phyloP scores from a whole-genome alignment of 2,888 invertebrate genomes.

The Parelbella ahira region DNA sequence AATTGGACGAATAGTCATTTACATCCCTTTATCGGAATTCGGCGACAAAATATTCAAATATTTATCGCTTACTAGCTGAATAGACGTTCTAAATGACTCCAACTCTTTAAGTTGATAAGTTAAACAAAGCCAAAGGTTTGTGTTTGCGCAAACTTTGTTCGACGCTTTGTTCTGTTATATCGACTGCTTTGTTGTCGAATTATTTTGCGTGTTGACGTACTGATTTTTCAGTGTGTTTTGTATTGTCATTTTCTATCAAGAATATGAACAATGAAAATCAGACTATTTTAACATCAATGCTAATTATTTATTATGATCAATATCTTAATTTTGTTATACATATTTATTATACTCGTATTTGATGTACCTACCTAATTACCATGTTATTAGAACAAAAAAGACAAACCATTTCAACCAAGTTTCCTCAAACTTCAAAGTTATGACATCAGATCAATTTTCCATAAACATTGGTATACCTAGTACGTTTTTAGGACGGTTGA shows the following conservation, averaged over 20 bases:
- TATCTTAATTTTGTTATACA: too few relatives aligned
- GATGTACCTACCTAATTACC: too few relatives aligned
- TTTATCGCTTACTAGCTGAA: conserved; percentile 55
- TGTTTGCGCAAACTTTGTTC: conserved; percentile 11
- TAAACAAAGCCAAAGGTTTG: conserved; percentile 8
- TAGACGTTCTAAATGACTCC: conserved; percentile 34
- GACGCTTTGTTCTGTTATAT: too few relatives aligned
- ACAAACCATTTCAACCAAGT: too few relatives aligned
- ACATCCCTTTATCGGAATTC: conserved; percentile 74
- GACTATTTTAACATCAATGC: too few relatives aligned
- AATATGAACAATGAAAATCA: too few relatives aligned
- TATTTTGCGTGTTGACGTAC: background rate
- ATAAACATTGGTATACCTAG: conserved; percentile 49
- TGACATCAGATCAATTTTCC: conserved; percentile 44
- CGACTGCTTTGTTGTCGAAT: background rate
- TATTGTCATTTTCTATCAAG: too few relatives aligned
- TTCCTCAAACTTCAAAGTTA: too few relatives aligned
- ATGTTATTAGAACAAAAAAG: too few relatives aligned
- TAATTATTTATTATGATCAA: too few relatives aligned
- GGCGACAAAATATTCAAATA: conserved; percentile 72
- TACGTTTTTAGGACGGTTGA: too few relatives aligned
- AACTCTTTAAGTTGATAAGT: conserved; percentile 13
- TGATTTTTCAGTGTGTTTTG: background rate
- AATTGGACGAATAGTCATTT: conserved; percentile 77
- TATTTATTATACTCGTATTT: too few relatives aligned